phyloP scores from a whole-genome alignment of 2,888 invertebrate genomes.

The Lasioglossum villosulum region DNA sequence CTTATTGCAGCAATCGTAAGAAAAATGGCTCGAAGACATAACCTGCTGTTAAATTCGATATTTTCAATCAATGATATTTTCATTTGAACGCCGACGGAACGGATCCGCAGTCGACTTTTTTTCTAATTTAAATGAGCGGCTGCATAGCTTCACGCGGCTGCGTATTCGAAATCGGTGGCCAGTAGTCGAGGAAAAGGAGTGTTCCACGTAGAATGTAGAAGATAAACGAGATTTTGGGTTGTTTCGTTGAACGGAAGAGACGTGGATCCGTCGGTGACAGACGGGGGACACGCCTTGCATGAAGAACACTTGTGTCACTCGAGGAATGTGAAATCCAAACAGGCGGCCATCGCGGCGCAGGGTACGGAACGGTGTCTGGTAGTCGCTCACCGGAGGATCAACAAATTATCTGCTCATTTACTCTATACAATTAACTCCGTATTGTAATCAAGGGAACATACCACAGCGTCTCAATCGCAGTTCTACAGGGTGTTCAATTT shows the following conservation, averaged over 20 bases:
- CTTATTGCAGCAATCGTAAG: background rate
- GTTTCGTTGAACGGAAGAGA: constrained; percentile 61
- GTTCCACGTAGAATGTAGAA: constrained; percentile 35
- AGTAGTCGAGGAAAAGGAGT: background rate
- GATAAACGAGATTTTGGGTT: constrained; percentile 64
- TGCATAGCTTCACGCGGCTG: constrained; percentile 39
- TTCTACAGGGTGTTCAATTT: background rate
- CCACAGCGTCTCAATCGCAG: background rate
- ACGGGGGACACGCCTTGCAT: constrained; percentile 64
- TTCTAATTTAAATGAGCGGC: constrained; percentile 36
- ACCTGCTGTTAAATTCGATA: background rate
- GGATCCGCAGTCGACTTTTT: constrained; percentile 14
- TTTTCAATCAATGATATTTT: too few species aligned
- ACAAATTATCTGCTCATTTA: background rate
- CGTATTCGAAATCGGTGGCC: constrained; percentile 9
- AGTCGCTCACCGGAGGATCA: background rate
- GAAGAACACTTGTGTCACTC: constrained; percentile 62
- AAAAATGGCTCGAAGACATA: background rate
- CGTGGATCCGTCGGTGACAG: constrained; percentile 58
- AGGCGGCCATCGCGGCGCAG: constrained; percentile 38
- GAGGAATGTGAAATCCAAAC: constrained; percentile 66
- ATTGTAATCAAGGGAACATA: background rate
- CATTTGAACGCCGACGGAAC: background rate
- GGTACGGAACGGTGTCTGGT: background rate
- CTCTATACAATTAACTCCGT: background rate